Base-by-base conservation (phyloP, 2,797 vertebrate genomes). In the Sebastes iracundus region DNA sequence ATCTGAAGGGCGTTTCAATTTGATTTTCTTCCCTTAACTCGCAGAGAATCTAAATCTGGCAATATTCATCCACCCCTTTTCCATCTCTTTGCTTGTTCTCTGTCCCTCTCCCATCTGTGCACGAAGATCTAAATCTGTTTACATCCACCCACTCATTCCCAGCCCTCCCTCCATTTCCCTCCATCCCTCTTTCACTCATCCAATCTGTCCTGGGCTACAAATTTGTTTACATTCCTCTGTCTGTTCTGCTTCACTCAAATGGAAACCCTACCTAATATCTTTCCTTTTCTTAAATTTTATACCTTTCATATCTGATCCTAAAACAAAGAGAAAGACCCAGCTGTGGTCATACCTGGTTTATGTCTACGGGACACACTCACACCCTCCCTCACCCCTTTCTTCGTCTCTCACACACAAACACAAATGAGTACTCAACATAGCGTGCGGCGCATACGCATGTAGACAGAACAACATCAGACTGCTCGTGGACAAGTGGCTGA, bases 401-500 rank as follows among this genome's bases (percentile, higher is more conserved):
- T 71, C 75, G 13, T 79, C 60, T 55, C 67, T 46, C 61, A 22
- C 75, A 66, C 61, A 68, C 75, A 66, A n/a, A 73, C 61, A 68
- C 59, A 76, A 79, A 87, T 55, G 33, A 53, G 71, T 55, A 56
- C 52, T 78, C 72, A 58, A 59, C 63, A 76, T 67, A 72, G 81
- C 49, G 0, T 82, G 58, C 68, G 12, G 28, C 81, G 85, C 38
- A 70, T 28, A 72, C 32, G 14, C 68, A 78, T 66, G 58, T 68
- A 85, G 77, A 83, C 65, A 75, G 72, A 86, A 91, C 67, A 74
- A 56, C 85, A 81, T 87, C 79, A 81, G 88, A 87, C 82, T 76
- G 77, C 81, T 73, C 60, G 78, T 88, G 80, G 79, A 90, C 87
- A 90, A 88, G 86, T 77, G 82, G 70, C 80, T 92, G 87, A 92